These are phyloP conservation scores for Hipposideros armiger DNA, from an alignment of 2,113 vertebrate species.

Conservation along the genomic window DNA sequence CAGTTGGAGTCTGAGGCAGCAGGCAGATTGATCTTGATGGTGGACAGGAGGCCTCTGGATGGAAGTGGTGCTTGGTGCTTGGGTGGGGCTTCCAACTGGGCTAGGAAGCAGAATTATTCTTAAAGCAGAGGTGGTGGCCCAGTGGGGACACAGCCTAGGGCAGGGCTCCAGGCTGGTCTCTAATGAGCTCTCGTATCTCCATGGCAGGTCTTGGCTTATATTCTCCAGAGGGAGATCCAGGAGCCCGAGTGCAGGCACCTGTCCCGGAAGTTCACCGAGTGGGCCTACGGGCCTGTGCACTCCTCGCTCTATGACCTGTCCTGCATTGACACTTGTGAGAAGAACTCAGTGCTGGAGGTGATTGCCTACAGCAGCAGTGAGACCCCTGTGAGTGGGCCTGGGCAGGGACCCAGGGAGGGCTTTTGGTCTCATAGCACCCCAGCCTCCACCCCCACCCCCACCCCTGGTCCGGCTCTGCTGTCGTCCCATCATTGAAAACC, in stretches of 20 bases:
- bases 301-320: conserved; percentile 96
- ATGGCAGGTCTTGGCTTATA: conserved; percentile 91
- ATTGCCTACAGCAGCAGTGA: conserved; percentile 93
- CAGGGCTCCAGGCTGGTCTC: neutral
- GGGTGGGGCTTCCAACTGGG: no score
- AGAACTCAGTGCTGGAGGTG: conserved; percentile 95
- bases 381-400: conserved; percentile 91
- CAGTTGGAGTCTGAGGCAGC: neutral
- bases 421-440: neutral
- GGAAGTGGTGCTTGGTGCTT: neutral
- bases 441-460: no score
- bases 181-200: conserved; percentile 49
- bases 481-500: neutral
- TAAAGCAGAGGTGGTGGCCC: neutral
- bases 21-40: neutral
- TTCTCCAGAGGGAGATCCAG: conserved; percentile 94
- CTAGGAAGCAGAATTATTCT: neutral
- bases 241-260: conserved; percentile 92
- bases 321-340: conserved; percentile 93
- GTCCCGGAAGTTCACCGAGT: conserved; percentile 98
- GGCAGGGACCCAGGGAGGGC: neutral
- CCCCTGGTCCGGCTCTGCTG: neutral
- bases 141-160: no score
- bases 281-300: conserved; percentile 97
- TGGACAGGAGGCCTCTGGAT: neutral